A percentile compares a stretch with the other conserved stretches of the same genome.
Evolutionary conservation across 2,113 vertebrate genomes (phyloP).

Genomic region (Taxidea taxus): DNA sequence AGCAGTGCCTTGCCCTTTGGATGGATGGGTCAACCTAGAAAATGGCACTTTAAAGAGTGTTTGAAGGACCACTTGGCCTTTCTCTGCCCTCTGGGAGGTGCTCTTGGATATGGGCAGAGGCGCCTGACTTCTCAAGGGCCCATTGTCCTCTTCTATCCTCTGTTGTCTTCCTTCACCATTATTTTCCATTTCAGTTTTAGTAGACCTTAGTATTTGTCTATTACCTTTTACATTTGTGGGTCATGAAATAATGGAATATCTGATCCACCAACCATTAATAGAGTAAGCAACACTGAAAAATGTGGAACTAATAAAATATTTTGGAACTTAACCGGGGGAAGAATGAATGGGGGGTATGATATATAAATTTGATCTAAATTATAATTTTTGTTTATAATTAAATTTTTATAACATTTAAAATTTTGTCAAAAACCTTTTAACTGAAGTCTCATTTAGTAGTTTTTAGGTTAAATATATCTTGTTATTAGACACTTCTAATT

Average conservation of each 20-base stretch:
- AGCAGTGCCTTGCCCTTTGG: conserved; percentile 64
- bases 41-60: conserved; percentile 63
- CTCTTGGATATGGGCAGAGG: conserved; percentile 47
- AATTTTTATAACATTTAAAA: background rate
- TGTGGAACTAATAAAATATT: background rate
- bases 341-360: background rate
- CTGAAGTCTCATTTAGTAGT: conserved; percentile 9
- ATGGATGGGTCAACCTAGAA: conserved; percentile 51
- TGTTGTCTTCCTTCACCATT: background rate
- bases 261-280: background rate
- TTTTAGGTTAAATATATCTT: background rate
- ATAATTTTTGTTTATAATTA: conserved; percentile 10
- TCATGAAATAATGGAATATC: background rate
- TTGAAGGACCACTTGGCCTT: conserved; percentile 69
- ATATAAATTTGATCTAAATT: background rate
- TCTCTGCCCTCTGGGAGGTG: conserved; percentile 53
- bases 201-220: background rate
- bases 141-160: background rate
- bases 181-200: background rate
- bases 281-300: background rate
- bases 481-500: conserved; percentile 48
- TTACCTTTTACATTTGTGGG: background rate
- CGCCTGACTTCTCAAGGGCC: conserved; percentile 49
- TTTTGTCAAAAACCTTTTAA: background rate
- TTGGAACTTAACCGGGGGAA: background rate